A percentile compares a stretch with the other conserved stretches of the same genome.
Conservation (phyloP, 2,888 invertebrate genomes). For the Mythimna loreyi region DNA sequence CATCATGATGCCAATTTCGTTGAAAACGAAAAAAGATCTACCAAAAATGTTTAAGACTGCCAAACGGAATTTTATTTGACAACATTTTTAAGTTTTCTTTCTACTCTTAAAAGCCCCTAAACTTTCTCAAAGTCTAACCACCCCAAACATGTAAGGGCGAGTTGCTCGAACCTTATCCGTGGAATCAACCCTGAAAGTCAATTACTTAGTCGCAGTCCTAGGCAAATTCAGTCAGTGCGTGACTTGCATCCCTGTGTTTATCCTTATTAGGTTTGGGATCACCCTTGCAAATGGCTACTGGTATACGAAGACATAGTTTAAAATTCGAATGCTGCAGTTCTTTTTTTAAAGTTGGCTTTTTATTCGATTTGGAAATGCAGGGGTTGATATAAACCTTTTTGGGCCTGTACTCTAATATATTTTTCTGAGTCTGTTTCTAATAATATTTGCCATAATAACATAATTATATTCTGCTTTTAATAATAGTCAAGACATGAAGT, state of each 20-base stretch:
- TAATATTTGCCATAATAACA: too few relatives aligned
- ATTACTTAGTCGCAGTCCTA: slow-evolving; percentile 67
- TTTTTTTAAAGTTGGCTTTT: slow-evolving; percentile 20
- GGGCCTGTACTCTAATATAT: too few relatives aligned
- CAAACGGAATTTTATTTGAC: not conserved
- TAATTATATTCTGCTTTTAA: not conserved
- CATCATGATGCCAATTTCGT: not conserved
- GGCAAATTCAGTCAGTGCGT: slow-evolving; percentile 68
- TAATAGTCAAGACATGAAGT: not conserved
- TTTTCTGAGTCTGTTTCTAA: too few relatives aligned
- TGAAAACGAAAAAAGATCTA: not conserved
- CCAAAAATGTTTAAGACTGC: not conserved
- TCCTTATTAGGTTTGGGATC: slow-evolving; percentile 67
- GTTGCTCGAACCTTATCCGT: slow-evolving; percentile 35
- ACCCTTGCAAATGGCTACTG: slow-evolving; percentile 60
- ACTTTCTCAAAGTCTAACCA: slow-evolving; percentile 6
- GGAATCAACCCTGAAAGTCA: slow-evolving; percentile 62
- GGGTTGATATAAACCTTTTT: not conserved
- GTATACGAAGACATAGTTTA: slow-evolving; percentile 45
- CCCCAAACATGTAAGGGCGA: slow-evolving; percentile 36
- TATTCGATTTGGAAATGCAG: slow-evolving; percentile 12
- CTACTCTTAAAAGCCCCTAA: not conserved
- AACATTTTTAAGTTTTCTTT: not conserved
- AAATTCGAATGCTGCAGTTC: slow-evolving; percentile 33
- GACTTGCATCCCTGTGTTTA: slow-evolving; percentile 68